Conservation (phyloP, 2,888 invertebrate genomes). For the Pachliopta kotzebuea region DNA sequence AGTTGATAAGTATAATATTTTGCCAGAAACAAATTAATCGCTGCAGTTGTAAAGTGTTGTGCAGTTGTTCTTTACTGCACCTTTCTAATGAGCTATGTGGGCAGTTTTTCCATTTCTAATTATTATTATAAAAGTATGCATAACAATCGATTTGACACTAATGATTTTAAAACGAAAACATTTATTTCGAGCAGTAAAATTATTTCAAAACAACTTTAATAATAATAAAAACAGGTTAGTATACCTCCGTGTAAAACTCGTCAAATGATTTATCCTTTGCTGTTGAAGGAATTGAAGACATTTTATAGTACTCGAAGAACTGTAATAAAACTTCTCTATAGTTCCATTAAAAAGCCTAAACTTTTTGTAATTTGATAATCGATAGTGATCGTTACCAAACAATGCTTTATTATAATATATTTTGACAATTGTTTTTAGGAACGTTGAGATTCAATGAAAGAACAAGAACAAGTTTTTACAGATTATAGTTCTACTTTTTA, state of each 20-base stretch:
- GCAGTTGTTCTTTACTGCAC: no score
- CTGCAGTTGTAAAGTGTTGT: no score
- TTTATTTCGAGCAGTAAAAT: neutral
- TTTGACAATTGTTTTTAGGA: conserved; percentile 19
- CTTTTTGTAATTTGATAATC: neutral
- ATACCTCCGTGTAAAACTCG: conserved; percentile 91
- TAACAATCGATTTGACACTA: no score
- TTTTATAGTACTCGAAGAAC: conserved; percentile 30
- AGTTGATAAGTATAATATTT: no score
- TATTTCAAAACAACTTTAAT: neutral
- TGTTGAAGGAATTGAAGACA: conserved; percentile 52
- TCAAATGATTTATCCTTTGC: conserved; percentile 86
- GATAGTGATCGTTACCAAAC: conserved; percentile 8
- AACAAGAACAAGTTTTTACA: neutral
- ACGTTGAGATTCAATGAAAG: neutral
- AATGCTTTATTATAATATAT: conserved; percentile 11
- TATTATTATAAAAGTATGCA: no score
- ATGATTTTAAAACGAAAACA: neutral
- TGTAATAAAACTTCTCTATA: neutral
- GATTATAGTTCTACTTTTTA: neutral
- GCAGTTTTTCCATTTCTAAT: no score
- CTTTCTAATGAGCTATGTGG: no score
- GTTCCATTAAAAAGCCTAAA: conserved; percentile 10
- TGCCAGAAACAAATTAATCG: no score
- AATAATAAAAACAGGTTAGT: conserved; percentile 28